A percentile compares a stretch with the other conserved stretches of the same genome.
Evolutionary conservation across 2,888 invertebrate species (phyloP).

Genomic region (Euzophera pinguis): DNA sequence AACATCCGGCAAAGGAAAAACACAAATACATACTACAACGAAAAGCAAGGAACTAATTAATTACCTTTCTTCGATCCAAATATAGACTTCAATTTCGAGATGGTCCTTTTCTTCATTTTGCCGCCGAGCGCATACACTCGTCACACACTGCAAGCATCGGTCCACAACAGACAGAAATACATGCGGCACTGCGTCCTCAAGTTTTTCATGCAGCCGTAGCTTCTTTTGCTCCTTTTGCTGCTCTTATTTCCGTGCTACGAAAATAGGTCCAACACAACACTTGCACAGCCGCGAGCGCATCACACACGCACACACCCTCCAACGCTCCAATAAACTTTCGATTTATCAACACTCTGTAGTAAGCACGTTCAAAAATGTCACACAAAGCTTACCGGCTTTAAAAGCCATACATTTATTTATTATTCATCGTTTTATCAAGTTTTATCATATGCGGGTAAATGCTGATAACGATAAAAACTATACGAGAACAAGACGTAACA

Average conservation of each 20-base stretch:
- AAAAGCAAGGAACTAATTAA: constrained; percentile 11
- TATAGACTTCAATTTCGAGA: constrained; percentile 69
- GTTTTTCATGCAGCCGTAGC: constrained; percentile 70
- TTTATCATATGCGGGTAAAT: constrained; percentile 43
- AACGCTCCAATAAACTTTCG: constrained; percentile 11
- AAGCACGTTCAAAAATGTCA: constrained; percentile 5
- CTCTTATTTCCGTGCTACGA: constrained; percentile 80
- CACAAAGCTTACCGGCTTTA: constrained; percentile 8
- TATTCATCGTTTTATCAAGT: constrained; percentile 42
- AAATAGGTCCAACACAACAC: constrained; percentile 75
- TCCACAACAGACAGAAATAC: constrained; percentile 71
- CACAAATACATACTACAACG: constrained; percentile 14
- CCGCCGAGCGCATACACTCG: constrained; percentile 29
- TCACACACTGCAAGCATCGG: constrained; percentile 53
- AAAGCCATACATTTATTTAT: constrained; percentile 25
- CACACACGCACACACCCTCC: constrained; percentile 48
- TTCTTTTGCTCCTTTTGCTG: constrained; percentile 78
- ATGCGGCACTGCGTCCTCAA: constrained; percentile 70
- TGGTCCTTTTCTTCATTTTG: constrained; percentile 72
- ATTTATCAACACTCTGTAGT: constrained; percentile 12
- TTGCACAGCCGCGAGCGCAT: constrained; percentile 71
- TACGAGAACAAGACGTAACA: constrained; percentile 29
- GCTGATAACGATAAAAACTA: constrained; percentile 39
- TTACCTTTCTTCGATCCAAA: constrained; percentile 72
- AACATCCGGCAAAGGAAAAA: background rate